Base-by-base conservation (phyloP, 2,888 invertebrate species). In the Eupithecia pulchellata region DNA sequence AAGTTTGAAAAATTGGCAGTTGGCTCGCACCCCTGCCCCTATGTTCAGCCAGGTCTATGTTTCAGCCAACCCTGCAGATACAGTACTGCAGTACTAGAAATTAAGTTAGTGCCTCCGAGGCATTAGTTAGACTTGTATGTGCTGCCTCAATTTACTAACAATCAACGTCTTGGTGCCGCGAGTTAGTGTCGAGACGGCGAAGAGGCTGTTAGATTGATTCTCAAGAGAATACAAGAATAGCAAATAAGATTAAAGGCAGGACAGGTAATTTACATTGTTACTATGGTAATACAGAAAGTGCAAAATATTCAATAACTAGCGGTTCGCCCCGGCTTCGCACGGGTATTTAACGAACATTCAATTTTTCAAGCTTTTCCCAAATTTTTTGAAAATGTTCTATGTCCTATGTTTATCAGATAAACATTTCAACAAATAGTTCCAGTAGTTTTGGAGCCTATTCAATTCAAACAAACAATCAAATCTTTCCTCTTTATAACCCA, bases 41-140 rank as follows among this genome's bases (percentile, higher is more conserved):
- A n/a, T n/a, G n/a, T n/a, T n/a, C n/a, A 42, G 20, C 25, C 32
- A 5, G 4, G 25, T 52, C 29, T 27, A 17, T 5, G n/a, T n/a
- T n/a, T n/a, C n/a, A n/a, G n/a, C 57, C 36, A 36, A 36, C 36
- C 36, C 57, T 29, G 57, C 17, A 29, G 17, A 57, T 17, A 29
- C 55, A 27, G 57, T 29, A 29, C 57, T 29, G 17, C n/a, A 17
- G 57, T 29, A 17, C 57, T 17, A 29, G 29, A 13, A 55, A 55
- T 57, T 57, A 17, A 57, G 57, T 57, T 29, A 57, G 57, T 57
- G 29, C 57, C 57, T 57, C 29, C 17, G 57, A 57, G 57, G 27
- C 17, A 57, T 57, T 57, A 29, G 29, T 57, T 57, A 57, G 29
- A 29, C 6, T 29, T 1, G 9, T 47, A 29, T 57, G 29, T 57